Evolutionary conservation across 2,888 invertebrate species (phyloP).

Genomic region (Colostygia pectinataria): DNA sequence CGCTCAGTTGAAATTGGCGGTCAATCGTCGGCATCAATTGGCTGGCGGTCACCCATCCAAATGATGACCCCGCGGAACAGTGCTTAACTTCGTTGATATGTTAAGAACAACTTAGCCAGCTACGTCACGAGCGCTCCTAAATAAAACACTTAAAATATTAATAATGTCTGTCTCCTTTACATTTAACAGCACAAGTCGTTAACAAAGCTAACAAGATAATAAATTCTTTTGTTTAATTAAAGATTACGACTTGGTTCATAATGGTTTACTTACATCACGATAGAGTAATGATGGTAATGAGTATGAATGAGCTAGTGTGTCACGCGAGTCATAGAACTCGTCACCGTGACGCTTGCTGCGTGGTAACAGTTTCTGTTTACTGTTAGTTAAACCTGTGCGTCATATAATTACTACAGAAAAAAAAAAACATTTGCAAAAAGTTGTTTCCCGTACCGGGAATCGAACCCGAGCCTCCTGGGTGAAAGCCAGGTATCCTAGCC

Average conservation of each 20-base stretch:
- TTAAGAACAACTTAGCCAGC: no score
- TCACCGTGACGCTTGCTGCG: neutral
- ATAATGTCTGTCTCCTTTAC: no score
- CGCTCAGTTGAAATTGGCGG: no score
- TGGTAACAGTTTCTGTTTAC: neutral
- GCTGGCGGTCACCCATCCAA: no score
- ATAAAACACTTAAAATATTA: no score
- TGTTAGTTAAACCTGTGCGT: neutral
- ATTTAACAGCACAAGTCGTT: neutral
- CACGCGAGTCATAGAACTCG: conserved; percentile 8
- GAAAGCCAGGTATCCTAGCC: conserved; percentile 89
- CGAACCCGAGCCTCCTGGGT: conserved; percentile 89
- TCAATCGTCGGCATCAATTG: no score
- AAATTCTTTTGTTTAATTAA: conserved; percentile 17
- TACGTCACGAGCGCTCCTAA: no score
- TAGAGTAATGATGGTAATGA: conserved; percentile 2
- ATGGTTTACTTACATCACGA: conserved; percentile 11
- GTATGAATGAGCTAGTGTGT: neutral
- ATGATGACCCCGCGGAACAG: no score
- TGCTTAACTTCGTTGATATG: no score
- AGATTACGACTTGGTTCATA: conserved; percentile 17
- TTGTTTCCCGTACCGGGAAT: conserved; percentile 86
- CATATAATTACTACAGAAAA: neutral
- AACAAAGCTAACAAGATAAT: conserved; percentile 7
- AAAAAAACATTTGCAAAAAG: conserved; percentile 10